Evolutionary conservation across 2,797 vertebrate genomes (phyloP).

Genomic region (Spinus pinus): DNA sequence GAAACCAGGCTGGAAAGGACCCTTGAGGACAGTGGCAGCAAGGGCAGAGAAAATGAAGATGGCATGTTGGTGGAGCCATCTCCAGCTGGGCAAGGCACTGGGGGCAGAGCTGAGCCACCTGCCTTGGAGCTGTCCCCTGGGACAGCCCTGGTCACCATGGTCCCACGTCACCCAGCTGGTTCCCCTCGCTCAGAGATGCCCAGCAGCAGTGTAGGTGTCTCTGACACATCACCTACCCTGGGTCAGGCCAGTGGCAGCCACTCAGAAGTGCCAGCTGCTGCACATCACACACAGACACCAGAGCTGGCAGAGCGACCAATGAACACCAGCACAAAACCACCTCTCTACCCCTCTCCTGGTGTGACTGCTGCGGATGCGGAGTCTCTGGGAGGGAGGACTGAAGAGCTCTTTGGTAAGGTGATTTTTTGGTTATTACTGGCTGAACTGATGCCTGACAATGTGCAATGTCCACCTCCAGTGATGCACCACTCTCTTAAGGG

Average conservation of each 20-base stretch:
- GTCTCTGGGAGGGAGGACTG: neutral
- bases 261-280: neutral
- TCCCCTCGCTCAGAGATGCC: neutral
- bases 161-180: rapidly evolving
- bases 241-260: too few species aligned
- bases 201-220: neutral
- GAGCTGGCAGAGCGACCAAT: neutral
- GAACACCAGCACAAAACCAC: neutral
- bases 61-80: neutral
- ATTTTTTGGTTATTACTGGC: neutral
- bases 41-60: neutral
- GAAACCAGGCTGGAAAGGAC: neutral
- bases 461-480: neutral
- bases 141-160: neutral
- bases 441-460: neutral
- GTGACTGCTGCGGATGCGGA: neutral
- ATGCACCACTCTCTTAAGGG: neutral
- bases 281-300: rapidly evolving
- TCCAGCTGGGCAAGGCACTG: neutral
- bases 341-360: neutral
- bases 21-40: neutral
- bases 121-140: neutral
- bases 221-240: neutral
- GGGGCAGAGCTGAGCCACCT: neutral
- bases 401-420: constrained; percentile 30